These are phyloP conservation scores for Oligia strigilis DNA, from an alignment of 2,888 invertebrate species.

Conservation along the genomic window DNA sequence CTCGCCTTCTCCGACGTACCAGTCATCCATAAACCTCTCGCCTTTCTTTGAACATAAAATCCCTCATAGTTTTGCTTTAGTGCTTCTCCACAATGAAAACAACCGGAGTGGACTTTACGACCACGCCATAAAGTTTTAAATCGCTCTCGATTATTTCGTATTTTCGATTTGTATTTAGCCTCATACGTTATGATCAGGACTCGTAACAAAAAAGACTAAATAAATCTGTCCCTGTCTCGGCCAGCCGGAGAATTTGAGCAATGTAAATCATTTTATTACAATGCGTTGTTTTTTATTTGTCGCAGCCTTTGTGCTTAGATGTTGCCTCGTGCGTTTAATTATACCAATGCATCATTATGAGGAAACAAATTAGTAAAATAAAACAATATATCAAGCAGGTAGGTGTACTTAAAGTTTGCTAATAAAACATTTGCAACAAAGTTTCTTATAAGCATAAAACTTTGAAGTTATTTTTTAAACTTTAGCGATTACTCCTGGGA, in stretches of 20 bases:
- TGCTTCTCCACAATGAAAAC: constrained; percentile 68
- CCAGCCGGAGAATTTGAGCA: constrained; percentile 87
- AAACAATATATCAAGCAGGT: constrained; percentile 48
- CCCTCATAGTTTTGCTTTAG: constrained; percentile 78
- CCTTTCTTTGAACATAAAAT: constrained; percentile 83
- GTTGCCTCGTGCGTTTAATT: constrained; percentile 77
- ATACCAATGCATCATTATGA: constrained; percentile 65
- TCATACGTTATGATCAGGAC: constrained; percentile 88
- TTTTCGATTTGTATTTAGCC: constrained; percentile 83
- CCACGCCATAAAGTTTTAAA: constrained; percentile 75
- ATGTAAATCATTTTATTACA: constrained; percentile 90
- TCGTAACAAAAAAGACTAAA: constrained; percentile 85
- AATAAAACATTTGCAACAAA: constrained; percentile 47
- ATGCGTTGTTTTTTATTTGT: constrained; percentile 84
- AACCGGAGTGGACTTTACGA: constrained; percentile 79
- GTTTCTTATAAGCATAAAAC: constrained; percentile 13
- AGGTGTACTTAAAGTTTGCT: constrained; percentile 39
- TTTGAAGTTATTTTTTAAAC: constrained; percentile 34
- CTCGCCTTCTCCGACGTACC: constrained; percentile 78
- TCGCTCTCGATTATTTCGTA: constrained; percentile 69
- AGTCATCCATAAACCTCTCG: constrained; percentile 79
- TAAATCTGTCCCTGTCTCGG: constrained; percentile 87
- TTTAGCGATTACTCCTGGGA: constrained; percentile 34
- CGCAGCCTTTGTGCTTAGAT: constrained; percentile 82
- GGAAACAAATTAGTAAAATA: constrained; percentile 63